Base-by-base conservation (phyloP, 2,888 invertebrate genomes). In the Cremastinae sp. region DNA sequence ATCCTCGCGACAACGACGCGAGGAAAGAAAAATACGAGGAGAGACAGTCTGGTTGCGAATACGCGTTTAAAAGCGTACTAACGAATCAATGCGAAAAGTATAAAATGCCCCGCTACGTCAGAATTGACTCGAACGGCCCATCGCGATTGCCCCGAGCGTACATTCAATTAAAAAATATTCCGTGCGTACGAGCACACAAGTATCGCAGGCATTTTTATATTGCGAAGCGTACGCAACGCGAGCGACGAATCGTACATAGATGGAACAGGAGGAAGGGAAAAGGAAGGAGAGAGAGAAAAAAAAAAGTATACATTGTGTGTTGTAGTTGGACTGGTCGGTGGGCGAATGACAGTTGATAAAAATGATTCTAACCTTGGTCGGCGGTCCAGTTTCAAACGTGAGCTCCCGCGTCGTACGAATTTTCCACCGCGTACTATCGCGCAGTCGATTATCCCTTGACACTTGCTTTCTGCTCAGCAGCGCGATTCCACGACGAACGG, bases 351-450 rank as follows among this genome's bases (percentile, higher is more conserved):
- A 28, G 28, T 28, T 28, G 28, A 28, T 41, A 70, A 61, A 51
- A 75, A 53, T 69, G n/a, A 58, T 76, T 82, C 85, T 86, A 82
- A 88, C 88, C 88, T 88, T 85, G 85, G 82, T 82, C 84, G 85
- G 79, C 83, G 87, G 83, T 88, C 88, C 88, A 88, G 87, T 85
- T 87, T 88, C 86, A 83, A 84, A 83, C 69, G 82, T 78, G 78
- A 79, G 80, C 75, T 81, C 79, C 82, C 82, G 82, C 81, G 84
- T 78, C 70, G 79, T 70, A 66, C 49, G 58, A 75, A 74, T 84
- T 72, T 74, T 78, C 73, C 64, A 65, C 73, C 34, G 56, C 43
- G 38, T 18, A 54, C 71, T 61, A 62, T 18, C 53, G 43, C 38
- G 61, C 61, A 34, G 28, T 45, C 66, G 64, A 64, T 34, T 54